Base-by-base conservation (phyloP, 2,888 invertebrate genomes). In the Dasypolia templi region DNA sequence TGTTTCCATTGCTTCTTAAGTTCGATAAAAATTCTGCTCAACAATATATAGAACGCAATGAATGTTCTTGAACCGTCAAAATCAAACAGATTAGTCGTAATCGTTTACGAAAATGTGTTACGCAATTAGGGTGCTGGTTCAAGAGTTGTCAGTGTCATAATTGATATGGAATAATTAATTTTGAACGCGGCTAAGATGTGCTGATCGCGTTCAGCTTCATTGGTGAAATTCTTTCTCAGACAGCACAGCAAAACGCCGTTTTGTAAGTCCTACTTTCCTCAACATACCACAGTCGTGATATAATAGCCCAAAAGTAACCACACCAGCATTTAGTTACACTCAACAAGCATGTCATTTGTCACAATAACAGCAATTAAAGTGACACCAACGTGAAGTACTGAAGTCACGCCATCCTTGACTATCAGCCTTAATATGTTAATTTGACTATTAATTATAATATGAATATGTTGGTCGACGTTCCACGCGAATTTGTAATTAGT, bases 401-500 rank as follows among this genome's bases (percentile, higher is more conserved):
- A 22, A 42, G 79, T 75, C 84, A 84, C 83, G 83, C 73, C 44
- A 79, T 63, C 61, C n/a, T 58, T 3, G n/a, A 56, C 35, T n/a
- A 72, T 35, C 55, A 63, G 64, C 59, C 58, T 70, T 69, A 73
- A 73, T 73, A 79, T 86, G 79, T 83, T 86, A 83, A 84, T 72
- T 79, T 67, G 72, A 74, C 72, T 72, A 86, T 76, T 86, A 69
- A 84, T 86, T 79, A 76, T 72, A 61, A 64, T 66, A 39, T 75
- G 56, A 69, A 76, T 35, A 39, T 70, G 56, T 59, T 66, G 63
- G 66, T 72, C 35, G 59, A 39, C n/a, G 55, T 32, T 55, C 63
- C 83, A 83, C 83, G 83, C 83, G 72, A 85, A 82, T 85, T 55
- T 72, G 70, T 86, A 73, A 83, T 86, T 85, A 82, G 64, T 75